Evolutionary conservation across 35 echinoderm and acorn worm species (phyloP), one percentile per base, ranked within the genome.

Genomic region (Ptychodera flava): DNA sequence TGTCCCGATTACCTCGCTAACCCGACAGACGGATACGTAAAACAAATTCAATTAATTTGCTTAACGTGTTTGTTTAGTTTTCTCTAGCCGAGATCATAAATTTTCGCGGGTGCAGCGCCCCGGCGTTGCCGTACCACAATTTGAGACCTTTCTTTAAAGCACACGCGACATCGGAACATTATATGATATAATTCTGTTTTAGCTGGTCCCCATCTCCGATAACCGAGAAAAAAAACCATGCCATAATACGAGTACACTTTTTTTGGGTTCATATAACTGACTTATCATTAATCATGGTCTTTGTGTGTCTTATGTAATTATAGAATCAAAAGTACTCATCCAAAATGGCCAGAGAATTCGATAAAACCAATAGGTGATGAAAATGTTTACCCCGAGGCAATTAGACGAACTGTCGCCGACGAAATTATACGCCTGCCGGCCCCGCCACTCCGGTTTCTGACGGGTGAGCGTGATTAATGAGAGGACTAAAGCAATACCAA

Each of bases 1-100:
- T 64, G 45, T 22, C 22, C 45, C 6, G 6, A 64, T 64, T 64
- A 64, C 45, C 45, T 22, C 6, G 6, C 22, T 22, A 12, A 64
- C 6, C 45, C 45, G 45, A 6, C 45, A 64, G 45, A 64, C 45
- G 45, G 45, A 64, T 64, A 64, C 45, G 45, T 64, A 64, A 64
- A 64, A 22, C 45, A 64, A 64, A 64, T 64, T 64, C 6, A 64
- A 64, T 64, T 64, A 64, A 64, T 64, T 64, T 64, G 45, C 45
- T 64, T n/a, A 64, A 64, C 45, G 45, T 64, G 45, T 64, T 64
- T 64, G 45, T 64, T 64, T 64, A n/a, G n/a, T n/a, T n/a, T n/a
- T n/a, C n/a, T n/a, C n/a, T 64, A 12, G 45, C 22, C 6, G 45
- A 64, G 45, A 6, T 64, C 45, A 64, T 64, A 64, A 64, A 64